Base-by-base conservation (phyloP, 2,797 vertebrate species). In the Epinephelus coioides region DNA sequence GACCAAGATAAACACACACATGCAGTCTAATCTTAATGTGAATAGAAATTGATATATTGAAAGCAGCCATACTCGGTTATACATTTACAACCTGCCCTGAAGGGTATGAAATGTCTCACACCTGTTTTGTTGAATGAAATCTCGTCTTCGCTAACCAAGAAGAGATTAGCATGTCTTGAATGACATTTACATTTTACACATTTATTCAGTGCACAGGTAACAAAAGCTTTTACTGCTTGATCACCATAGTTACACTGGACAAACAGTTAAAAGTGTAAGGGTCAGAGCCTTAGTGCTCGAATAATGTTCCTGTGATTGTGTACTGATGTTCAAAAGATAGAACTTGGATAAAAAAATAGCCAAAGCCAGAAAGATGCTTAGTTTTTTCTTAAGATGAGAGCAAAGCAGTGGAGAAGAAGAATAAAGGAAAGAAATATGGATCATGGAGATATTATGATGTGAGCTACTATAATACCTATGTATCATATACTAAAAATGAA, bases 41-140 rank as follows among this genome's bases (percentile, higher is more conserved):
- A 91, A 86, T 87, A 79, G 78, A 86, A 92, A 90, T 72, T 61
- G 76, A 89, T 90, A 67, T 66, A 80, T 70, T 84, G 61, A 79
- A 85, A 83, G 73, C 44, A n/a, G 0, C 54, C 54, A 6, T 59
- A 50, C 61, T 65, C 75, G 21, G 69, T 74, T 88, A 51, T 82
- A 47, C 76, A 78, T 89, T 88, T 88, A 74, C 71, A 86, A 74
- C 69, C 61, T 79, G 30, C 81, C 88, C 85, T 66, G 40, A 66
- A 81, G 91, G 83, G 17, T 63, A 49, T 50, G 62, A 69, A 73
- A 86, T 64, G 84, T 77, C 80, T 84, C 25, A 15, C 55, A 68
- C 15, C 13, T 12, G 40, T 73, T 80, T 79, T 59, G 55, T 67
- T 64, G 63, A 88, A 87, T 57, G 14, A 84, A 88, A 88, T 87